These are phyloP conservation scores for Pyrrhosoma nymphula DNA, from an alignment of 2,888 invertebrate genomes.

Conservation along the genomic window DNA sequence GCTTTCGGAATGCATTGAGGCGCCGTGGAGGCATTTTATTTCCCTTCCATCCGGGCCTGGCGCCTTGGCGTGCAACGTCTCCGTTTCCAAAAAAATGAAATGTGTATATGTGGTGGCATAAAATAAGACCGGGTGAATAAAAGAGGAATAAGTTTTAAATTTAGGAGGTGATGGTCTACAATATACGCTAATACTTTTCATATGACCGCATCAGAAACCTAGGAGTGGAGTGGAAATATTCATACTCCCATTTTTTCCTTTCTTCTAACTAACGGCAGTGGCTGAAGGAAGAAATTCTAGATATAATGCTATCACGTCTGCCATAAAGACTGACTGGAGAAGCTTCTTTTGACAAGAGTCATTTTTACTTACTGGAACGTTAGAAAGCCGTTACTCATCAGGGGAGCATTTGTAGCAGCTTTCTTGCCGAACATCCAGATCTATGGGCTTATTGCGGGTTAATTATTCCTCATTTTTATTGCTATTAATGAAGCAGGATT, in stretches of 20 bases:
- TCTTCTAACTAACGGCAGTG: too few relatives aligned
- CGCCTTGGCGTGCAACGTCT: neutral
- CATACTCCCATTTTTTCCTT: neutral
- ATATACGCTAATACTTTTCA: neutral
- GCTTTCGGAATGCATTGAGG: neutral
- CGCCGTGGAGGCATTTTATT: neutral
- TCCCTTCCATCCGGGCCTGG: neutral
- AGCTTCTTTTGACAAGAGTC: too few relatives aligned
- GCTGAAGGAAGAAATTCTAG: too few relatives aligned
- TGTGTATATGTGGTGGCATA: neutral
- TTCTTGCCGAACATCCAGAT: too few relatives aligned
- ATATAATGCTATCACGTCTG: too few relatives aligned
- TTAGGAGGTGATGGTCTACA: neutral
- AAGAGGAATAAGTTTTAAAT: neutral
- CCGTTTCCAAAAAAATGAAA: neutral
- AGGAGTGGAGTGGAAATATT: neutral
- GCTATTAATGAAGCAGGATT: too few relatives aligned
- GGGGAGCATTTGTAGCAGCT: too few relatives aligned
- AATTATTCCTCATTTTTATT: too few relatives aligned
- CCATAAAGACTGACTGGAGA: too few relatives aligned
- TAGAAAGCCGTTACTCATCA: too few relatives aligned
- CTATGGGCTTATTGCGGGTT: too few relatives aligned
- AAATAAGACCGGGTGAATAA: neutral
- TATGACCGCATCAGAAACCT: neutral
- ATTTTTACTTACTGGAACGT: too few relatives aligned